phyloP scores from a whole-genome alignment of 1,140 invertebrate genomes.

The Oryctes rhinoceros region DNA sequence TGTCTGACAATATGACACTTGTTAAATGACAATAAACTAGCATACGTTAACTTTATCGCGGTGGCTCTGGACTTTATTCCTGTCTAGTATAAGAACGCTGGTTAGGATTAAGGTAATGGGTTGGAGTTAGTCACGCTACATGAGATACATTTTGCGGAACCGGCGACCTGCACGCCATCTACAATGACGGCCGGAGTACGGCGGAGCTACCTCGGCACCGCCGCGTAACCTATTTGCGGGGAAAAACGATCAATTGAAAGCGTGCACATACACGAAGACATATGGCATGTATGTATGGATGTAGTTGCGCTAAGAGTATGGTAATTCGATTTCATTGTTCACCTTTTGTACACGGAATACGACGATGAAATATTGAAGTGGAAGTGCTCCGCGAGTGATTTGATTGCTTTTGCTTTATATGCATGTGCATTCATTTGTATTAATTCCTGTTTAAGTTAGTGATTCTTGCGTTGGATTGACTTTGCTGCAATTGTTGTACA shows the following conservation, averaged over 20 bases:
- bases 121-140: slow-evolving; percentile 34
- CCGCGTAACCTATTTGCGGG: neutral
- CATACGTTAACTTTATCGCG: slow-evolving; percentile 34
- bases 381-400: too few relatives aligned
- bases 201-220: neutral
- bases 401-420: too few relatives aligned
- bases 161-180: slow-evolving; percentile 12
- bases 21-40: slow-evolving; percentile 30
- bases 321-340: slow-evolving; percentile 13
- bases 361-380: too few relatives aligned
- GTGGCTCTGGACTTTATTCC: slow-evolving; percentile 26
- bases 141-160: slow-evolving; percentile 29
- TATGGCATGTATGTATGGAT: neutral
- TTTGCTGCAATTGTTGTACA: too few relatives aligned
- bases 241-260: slow-evolving; percentile 21
- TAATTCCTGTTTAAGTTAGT: too few relatives aligned
- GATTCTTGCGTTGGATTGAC: too few relatives aligned
- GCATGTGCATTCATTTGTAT: too few relatives aligned
- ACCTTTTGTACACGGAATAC: neutral
- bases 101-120: slow-evolving; percentile 32
- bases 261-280: neutral
- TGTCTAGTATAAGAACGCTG: slow-evolving; percentile 31
- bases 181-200: neutral
- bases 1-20: slow-evolving; percentile 34
- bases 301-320: neutral